A percentile compares a stretch with the other conserved stretches of the same genome.
phyloP scores from a whole-genome alignment of 2,888 invertebrate species.

The Diloba caeruleocephala region DNA sequence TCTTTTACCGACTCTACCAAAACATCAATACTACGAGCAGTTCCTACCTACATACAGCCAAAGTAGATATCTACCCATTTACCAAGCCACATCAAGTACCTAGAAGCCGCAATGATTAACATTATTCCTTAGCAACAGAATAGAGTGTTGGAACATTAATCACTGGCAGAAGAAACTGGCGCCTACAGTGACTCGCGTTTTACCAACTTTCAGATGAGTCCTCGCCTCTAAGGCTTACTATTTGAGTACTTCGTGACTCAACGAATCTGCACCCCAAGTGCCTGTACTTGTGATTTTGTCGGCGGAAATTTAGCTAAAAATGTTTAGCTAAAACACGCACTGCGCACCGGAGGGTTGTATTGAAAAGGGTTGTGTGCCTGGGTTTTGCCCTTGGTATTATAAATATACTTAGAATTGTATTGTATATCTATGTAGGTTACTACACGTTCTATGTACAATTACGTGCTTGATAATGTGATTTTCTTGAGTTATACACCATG shows the following conservation, averaged over 20 bases:
- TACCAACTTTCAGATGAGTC: slow-evolving; percentile 54
- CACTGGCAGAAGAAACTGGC: slow-evolving; percentile 50
- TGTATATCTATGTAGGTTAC: neutral
- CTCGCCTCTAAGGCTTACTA: slow-evolving; percentile 33
- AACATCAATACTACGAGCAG: neutral
- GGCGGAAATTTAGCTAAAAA: slow-evolving; percentile 31
- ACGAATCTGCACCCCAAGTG: slow-evolving; percentile 36
- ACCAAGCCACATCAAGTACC: slow-evolving; percentile 13
- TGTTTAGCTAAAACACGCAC: slow-evolving; percentile 25
- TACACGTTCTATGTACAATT: too few species aligned
- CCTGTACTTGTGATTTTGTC: slow-evolving; percentile 49
- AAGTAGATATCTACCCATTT: neutral
- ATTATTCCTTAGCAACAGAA: slow-evolving; percentile 46
- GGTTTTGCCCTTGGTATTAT: slow-evolving; percentile 1
- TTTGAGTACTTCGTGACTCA: slow-evolving; percentile 53
- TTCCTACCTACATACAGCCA: neutral
- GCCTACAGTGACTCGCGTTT: slow-evolving; percentile 50
- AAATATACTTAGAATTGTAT: neutral
- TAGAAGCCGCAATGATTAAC: slow-evolving; percentile 31
- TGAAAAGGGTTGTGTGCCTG: neutral
- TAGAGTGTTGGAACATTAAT: slow-evolving; percentile 50
- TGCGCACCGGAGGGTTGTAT: neutral
- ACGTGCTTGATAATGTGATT: too few species aligned
- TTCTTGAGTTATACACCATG: too few species aligned
- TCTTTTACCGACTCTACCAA: too few species aligned